Evolutionary conservation across 2,888 invertebrate species (phyloP).

Genomic region (Eupithecia exiguata): DNA sequence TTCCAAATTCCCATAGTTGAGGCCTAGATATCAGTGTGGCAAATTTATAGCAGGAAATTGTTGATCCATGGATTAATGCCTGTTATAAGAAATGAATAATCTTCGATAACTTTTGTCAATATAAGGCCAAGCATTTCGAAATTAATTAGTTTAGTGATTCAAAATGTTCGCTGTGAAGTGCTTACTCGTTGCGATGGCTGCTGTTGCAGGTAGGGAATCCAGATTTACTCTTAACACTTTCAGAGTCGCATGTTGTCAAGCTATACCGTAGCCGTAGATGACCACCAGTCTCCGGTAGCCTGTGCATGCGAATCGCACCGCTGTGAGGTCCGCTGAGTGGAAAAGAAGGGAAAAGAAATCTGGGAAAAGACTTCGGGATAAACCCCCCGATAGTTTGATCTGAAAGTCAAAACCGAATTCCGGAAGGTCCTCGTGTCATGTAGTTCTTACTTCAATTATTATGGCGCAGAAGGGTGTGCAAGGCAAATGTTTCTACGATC

Average conservation of each 20-base stretch:
- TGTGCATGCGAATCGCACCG: background rate
- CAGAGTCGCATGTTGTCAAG: background rate
- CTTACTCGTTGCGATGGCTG: slow-evolving; percentile 61
- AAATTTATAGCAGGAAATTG: slow-evolving; percentile 48
- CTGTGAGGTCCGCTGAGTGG: background rate
- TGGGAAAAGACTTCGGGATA: background rate
- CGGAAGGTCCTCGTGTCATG: background rate
- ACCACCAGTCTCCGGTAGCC: background rate
- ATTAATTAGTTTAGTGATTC: slow-evolving; percentile 39
- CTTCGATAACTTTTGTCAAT: slow-evolving; percentile 61
- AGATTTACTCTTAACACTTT: background rate
- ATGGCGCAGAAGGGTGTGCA: background rate
- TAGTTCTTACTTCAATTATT: background rate
- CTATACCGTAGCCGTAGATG: background rate
- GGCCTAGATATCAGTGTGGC: slow-evolving; percentile 32
- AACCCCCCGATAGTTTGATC: background rate
- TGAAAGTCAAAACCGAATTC: background rate
- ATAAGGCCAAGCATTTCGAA: slow-evolving; percentile 51
- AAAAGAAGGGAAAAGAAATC: background rate
- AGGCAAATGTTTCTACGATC: background rate
- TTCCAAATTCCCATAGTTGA: background rate
- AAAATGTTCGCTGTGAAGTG: slow-evolving; percentile 66
- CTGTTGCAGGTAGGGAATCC: slow-evolving; percentile 62
- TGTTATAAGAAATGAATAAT: slow-evolving; percentile 44
- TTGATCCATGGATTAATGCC: slow-evolving; percentile 46